phyloP scores from a whole-genome alignment of 2,888 invertebrate genomes.

The Drosophila fulvimacula region DNA sequence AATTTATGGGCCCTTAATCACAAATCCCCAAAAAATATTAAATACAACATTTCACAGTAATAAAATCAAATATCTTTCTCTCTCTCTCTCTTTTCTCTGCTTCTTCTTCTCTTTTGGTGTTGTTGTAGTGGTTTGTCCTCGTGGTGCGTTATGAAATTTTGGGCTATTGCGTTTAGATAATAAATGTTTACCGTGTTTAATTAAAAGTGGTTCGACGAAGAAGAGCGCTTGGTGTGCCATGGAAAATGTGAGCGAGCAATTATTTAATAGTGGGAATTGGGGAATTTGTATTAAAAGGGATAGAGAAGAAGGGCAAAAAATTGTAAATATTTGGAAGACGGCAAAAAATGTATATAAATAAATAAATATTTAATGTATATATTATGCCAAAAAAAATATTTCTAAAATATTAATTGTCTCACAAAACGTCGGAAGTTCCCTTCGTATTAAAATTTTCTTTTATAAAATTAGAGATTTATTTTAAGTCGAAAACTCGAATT shows the following conservation, averaged over 20 bases:
- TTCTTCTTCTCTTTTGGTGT: too few species aligned
- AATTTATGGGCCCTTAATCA: constrained; percentile 29
- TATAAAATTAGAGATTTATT: too few species aligned
- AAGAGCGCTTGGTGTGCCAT: not conserved
- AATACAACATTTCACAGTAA: constrained; percentile 28
- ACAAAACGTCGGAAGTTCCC: not conserved
- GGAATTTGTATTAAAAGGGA: not conserved
- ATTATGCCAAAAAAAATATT: too few species aligned
- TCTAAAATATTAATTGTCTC: too few species aligned
- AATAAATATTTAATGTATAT: too few species aligned
- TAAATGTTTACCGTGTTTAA: constrained; percentile 18
- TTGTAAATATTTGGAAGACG: too few species aligned
- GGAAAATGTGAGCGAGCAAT: constrained; percentile 2
- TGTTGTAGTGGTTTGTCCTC: constrained; percentile 6
- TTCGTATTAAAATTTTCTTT: too few species aligned
- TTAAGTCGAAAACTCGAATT: too few species aligned
- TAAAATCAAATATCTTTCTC: not conserved
- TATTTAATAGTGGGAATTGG: constrained; percentile 3
- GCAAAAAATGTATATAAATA: too few species aligned
- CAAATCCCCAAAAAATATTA: constrained; percentile 14
- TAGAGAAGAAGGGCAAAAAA: not conserved
- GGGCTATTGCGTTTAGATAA: constrained; percentile 10
- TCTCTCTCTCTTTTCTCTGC: not conserved
- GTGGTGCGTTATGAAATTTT: constrained; percentile 11
- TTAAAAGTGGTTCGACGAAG: constrained; percentile 3